phyloP scores from a whole-genome alignment of 2,797 vertebrate genomes.

The Microctenopoma steveboyesi region DNA sequence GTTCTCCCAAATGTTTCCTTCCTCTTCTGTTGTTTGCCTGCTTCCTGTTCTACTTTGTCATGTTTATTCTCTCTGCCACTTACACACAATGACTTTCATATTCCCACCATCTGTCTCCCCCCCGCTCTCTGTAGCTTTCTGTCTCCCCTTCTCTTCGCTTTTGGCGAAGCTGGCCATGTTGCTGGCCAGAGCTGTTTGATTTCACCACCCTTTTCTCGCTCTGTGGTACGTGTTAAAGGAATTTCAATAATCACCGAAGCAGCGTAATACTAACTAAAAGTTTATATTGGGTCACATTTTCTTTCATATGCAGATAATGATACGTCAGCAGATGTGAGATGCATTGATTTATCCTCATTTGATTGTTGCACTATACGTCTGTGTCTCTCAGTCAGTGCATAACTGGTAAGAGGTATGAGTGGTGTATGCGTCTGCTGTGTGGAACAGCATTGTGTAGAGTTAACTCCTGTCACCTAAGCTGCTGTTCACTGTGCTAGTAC shows the following conservation, averaged over 20 bases:
- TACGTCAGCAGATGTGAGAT: no score
- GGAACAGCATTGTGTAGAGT: no score
- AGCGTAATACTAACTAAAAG: constrained; percentile 26
- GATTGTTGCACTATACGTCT: no score
- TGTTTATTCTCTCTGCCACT: constrained; percentile 5
- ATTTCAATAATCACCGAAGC: constrained; percentile 47
- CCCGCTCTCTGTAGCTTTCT: not conserved
- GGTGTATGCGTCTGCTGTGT: no score
- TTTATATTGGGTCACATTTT: no score
- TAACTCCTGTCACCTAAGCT: no score
- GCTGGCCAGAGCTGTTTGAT: constrained; percentile 44
- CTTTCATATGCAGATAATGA: no score
- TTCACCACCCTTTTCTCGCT: constrained; percentile 31
- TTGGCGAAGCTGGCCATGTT: constrained; percentile 18
- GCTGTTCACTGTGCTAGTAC: no score
- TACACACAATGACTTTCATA: constrained; percentile 14
- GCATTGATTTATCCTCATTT: no score
- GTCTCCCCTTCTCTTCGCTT: constrained; percentile 3
- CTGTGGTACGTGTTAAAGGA: constrained; percentile 37
- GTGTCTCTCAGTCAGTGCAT: no score
- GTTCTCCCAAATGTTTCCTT: not conserved
- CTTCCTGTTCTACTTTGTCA: not conserved
- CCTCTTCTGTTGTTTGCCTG: not conserved
- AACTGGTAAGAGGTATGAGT: no score
- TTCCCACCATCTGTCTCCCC: constrained; percentile 13